Base-by-base conservation (phyloP, 1,140 invertebrate genomes). In the Papilio dardanus region DNA sequence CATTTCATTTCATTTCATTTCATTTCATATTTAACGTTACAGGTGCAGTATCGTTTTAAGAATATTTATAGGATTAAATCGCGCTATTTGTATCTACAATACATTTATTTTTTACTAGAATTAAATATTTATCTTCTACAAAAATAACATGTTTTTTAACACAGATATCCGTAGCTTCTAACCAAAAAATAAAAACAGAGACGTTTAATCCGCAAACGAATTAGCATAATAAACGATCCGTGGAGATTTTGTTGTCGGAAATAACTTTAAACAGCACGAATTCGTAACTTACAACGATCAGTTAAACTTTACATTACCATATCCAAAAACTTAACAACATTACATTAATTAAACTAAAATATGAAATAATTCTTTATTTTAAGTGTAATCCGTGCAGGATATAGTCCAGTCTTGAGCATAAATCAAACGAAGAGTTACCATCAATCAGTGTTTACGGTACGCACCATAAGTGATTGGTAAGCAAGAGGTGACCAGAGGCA, bases 211-310 rank as follows among this genome's bases (percentile, higher is more conserved):
- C 14, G 10, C 30, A 28, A 62, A 24, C 54, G 24, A 21, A 62
- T 62, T 62, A 62, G 54, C 54, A 62, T 62, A 62, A 62, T 62
- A 62, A 62, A 62, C 54, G 54, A 62, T 62, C 54, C 21, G 54
- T 62, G 50, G 19, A 21, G 50, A 3, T 54, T 54, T 24, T 54
- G 8, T 12, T 54, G 50, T 12, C 21, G 21, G 50, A 54, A 54
- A 54, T 7, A 54, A 54, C 21, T 54, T 54, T 21, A 54, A 19
- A 54, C 50, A 62, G 30, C 21, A 62, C 24, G 10, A 62, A 62
- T 62, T 62, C 24, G 54, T 62, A 28, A 54, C 6, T 19, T 54
- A 54, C 50, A 54, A 24, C 24, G 50, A 54, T n/a, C 42, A 46
- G 16, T 46, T 19, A 24, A 54, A 54, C 46, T 21, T 21, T 21